Conservation (phyloP, 2,113 vertebrate genomes). For the Dunckerocampus dactyliophorus region DNA sequence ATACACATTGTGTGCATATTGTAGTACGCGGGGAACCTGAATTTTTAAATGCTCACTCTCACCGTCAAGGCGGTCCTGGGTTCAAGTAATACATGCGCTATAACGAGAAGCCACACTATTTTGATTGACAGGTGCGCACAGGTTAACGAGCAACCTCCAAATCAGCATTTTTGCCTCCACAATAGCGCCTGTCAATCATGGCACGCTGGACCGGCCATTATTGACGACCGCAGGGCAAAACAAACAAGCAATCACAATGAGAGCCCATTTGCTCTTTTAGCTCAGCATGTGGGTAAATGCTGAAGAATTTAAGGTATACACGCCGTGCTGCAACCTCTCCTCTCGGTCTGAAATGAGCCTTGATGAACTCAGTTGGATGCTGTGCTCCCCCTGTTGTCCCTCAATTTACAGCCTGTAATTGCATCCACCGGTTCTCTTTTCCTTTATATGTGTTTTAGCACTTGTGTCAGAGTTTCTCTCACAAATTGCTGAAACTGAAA, state of each 20-base stretch:
- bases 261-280: constrained; percentile 5
- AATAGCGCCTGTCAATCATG: background rate
- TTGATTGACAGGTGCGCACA: background rate
- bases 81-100: background rate
- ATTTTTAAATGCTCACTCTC: too few relatives aligned
- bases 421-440: constrained; percentile 1
- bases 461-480: background rate
- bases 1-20: background rate
- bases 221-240: background rate
- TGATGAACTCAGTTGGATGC: background rate
- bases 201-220: background rate
- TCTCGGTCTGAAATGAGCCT: constrained; percentile 18
- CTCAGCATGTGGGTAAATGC: constrained; percentile 6
- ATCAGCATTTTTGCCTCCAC: background rate
- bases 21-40: background rate
- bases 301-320: constrained; percentile 33
- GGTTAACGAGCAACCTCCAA: background rate
- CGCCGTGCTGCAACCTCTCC: constrained; percentile 4
- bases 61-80: too few relatives aligned
- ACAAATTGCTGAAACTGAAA: constrained; percentile 22
- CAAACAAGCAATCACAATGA: background rate
- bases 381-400: constrained; percentile 4
- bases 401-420: constrained; percentile 16
- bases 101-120: background rate
- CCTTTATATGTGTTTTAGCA: background rate